Evolutionary conservation across 2,797 vertebrate genomes (phyloP).

Genomic region (Neosilurus mollespiculum): DNA sequence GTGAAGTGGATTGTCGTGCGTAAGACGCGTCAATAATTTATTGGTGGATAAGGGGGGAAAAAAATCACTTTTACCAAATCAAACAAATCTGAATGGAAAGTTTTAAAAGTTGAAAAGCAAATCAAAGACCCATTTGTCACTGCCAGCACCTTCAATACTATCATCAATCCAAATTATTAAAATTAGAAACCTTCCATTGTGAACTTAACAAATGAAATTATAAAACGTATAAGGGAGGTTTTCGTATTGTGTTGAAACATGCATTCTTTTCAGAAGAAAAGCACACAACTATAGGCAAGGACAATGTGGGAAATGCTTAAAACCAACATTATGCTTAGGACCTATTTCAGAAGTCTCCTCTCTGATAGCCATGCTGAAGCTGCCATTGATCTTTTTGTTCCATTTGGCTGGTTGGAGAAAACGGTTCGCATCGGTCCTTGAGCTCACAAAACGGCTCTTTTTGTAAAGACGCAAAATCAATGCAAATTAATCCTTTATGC

Average conservation of each 20-base stretch:
- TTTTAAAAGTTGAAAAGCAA: conserved; percentile 63
- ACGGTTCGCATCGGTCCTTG: conserved; percentile 60
- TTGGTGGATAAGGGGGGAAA: neutral
- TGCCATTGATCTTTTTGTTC: conserved; percentile 74
- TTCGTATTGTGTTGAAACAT: conserved; percentile 65
- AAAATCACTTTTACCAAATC: conserved; percentile 70
- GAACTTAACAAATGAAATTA: conserved; percentile 66
- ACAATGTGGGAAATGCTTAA: conserved; percentile 73
- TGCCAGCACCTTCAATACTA: conserved; percentile 60
- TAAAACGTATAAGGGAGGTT: conserved; percentile 57
- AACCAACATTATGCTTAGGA: conserved; percentile 70
- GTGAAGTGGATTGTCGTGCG: conserved; percentile 8
- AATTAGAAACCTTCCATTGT: conserved; percentile 64
- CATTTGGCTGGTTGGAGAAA: conserved; percentile 64
- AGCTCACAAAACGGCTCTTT: conserved; percentile 69
- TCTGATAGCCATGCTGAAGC: conserved; percentile 68
- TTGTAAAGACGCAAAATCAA: conserved; percentile 76
- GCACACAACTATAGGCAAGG: conserved; percentile 52
- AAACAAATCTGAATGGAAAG: conserved; percentile 50
- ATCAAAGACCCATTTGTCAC: conserved; percentile 65
- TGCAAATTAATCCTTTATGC: conserved; percentile 83
- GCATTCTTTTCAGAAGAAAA: conserved; percentile 65
- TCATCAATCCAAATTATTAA: conserved; percentile 66
- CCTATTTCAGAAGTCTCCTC: conserved; percentile 66
- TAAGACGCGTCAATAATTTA: conserved; percentile 18